Conservation (phyloP, 2,888 invertebrate species). For the Drosophila austrosaltans region DNA sequence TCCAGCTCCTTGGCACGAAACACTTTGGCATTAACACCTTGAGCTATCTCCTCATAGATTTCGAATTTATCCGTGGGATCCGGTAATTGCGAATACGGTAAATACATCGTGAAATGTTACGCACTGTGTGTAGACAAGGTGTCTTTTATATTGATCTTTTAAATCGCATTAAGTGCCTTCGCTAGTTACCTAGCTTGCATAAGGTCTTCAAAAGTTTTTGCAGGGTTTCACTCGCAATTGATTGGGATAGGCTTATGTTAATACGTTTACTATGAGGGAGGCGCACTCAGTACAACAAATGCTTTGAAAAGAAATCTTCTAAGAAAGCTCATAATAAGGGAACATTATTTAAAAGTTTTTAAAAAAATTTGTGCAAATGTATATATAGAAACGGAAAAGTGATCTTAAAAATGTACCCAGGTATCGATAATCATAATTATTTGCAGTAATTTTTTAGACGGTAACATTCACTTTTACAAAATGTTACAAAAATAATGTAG, state of each 20-base stretch:
- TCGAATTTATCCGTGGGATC: conserved; percentile 91
- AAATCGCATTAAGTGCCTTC: conserved; percentile 19
- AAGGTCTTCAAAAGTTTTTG: conserved; percentile 24
- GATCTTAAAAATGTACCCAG: too few species aligned
- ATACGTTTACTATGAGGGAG: background rate
- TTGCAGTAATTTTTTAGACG: too few species aligned
- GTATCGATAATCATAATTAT: too few species aligned
- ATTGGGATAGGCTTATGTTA: background rate
- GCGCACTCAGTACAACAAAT: background rate
- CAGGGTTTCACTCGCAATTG: conserved; percentile 46
- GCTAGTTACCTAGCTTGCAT: conserved; percentile 10
- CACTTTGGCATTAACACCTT: conserved; percentile 82
- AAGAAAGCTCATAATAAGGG: background rate
- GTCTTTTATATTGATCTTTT: conserved; percentile 7
- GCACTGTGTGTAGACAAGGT: background rate
- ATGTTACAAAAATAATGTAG: too few species aligned
- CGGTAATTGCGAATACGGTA: conserved; percentile 87
- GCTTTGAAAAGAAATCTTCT: background rate
- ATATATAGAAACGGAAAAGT: too few species aligned
- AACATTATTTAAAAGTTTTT: background rate
- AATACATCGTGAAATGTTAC: conserved; percentile 72
- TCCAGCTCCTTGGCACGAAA: conserved; percentile 82
- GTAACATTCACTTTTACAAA: too few species aligned
- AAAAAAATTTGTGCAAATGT: too few species aligned
- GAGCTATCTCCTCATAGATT: conserved; percentile 84